Base-by-base conservation (phyloP, 2,797 vertebrate species). In the Cichlasoma orientale region DNA sequence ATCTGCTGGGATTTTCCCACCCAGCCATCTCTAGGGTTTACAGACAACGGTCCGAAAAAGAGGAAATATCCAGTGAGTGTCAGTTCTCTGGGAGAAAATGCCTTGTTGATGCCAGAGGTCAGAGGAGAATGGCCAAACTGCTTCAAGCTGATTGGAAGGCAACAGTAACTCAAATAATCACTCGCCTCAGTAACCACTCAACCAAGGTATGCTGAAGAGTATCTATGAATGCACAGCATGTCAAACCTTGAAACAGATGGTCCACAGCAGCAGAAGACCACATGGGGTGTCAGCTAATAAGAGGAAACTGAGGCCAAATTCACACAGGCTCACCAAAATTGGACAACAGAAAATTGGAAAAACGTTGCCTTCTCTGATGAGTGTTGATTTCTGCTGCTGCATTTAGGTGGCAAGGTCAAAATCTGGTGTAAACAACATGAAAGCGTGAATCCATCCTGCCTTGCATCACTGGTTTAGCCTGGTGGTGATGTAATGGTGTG, bases 11-110 rank as follows among this genome's bases (percentile, higher is more conserved):
- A 25, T 61, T 61, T 61, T 41, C 36, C 21, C 36, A 61, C 31
- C 8, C 31, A 33, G 3, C 31, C 58, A 41, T 44, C 41, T 44
- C 44, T 63, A 63, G 25, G 59, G 21, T 18, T 63, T 3, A 44
- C 21, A 41, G 13, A 25, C 13, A 63, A 63, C 2, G 58, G 3
- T 25, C 36, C 3, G 23, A 44, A 63, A 25, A 44, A 18, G 9
- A 0, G 2, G 16, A 16, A 18, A 10, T 41, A 18, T 2, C 14
- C 38, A 66, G 0, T 66, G 38, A 66, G 44, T 21, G 13, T 38
- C 5, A 25, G 5, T 10, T 36, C 9, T 36, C 10, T 36, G 36
- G 8, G 36, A 33, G 31, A 33, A 33, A 33, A 33, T 36, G 10
- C 10, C 36, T 36, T 36, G 36, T 36, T 36, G 36, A 36, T 38